These are phyloP conservation scores for Oreochromis niloticus DNA, from an alignment of 2,113 vertebrate genomes.

Conservation along the genomic window DNA sequence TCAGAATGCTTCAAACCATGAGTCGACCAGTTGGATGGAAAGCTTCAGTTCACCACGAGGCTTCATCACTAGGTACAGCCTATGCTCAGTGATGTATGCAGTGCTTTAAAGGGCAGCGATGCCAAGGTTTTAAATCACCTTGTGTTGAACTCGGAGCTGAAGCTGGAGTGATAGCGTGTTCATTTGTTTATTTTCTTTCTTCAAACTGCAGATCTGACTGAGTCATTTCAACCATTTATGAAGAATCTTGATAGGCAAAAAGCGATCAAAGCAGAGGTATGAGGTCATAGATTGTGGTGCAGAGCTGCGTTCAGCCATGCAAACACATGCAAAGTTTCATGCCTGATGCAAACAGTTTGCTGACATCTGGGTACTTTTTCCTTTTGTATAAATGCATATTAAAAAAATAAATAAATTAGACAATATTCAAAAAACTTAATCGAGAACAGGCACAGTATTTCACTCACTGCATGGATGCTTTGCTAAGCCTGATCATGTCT, in stretches of 20 bases:
- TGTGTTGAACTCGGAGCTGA: neutral
- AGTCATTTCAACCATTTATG: neutral
- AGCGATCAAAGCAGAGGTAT: neutral
- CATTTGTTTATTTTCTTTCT: neutral
- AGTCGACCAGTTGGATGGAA: neutral
- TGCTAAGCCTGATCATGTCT: neutral
- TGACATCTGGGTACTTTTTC: neutral
- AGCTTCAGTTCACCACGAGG: neutral
- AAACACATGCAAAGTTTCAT: neutral
- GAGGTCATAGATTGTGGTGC: neutral
- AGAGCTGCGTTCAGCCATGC: neutral
- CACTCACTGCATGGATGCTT: neutral
- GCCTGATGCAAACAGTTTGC: neutral
- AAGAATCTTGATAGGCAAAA: neutral
- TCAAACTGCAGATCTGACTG: neutral
- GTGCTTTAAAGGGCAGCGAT: neutral
- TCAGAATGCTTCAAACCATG: rapidly evolving
- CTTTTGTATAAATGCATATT: neutral
- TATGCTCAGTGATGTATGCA: neutral
- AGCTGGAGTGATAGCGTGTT: neutral
- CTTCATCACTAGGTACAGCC: neutral
- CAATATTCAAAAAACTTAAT: neutral
- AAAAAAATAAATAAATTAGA: neutral
- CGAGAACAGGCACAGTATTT: rapidly evolving
- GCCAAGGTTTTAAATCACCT: neutral